Base-by-base conservation (phyloP, 2,797 vertebrate species). In the Smutsia gigantea region DNA sequence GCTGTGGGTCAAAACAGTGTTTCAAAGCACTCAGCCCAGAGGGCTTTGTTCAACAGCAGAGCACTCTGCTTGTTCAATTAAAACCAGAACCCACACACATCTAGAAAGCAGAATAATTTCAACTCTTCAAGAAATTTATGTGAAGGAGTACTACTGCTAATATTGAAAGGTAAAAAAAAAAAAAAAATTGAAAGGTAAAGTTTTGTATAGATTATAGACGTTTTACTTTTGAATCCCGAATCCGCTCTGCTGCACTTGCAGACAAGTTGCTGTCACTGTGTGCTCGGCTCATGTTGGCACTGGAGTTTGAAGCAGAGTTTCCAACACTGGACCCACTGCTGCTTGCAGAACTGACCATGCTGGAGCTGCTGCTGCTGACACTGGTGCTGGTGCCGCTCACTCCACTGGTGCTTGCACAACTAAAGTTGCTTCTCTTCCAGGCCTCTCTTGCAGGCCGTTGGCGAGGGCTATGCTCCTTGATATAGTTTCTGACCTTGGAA, bases 221-320 rank as follows among this genome's bases (percentile, higher is more conserved):
- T 93, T 79, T 98, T 98, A 99, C 99, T 99, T 99, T 99, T 68
- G 99, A 99, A 98, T 99, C 99, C 95, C 99, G 98, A 98, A 99
- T 99, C 91, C 99, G 99, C 96, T 99, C 99, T 2, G 99, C 99
- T 59, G 99, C 99, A 37, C 99, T 99, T 42, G 99, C 98, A 53
- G 99, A 99, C 85, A 99, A 98, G 98, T 99, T 99, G n/a, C 99
- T 99, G 46, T 99, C 99, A 0, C 99, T 99, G 98, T 99, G 99
- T 0, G 99, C 99, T 96, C 99, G 99, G 98, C 99, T 99, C 98
- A 99, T 99, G 99, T 99, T 99, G 97, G 99, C 99, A 34, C 99
- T 99, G 1, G 99, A 99, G 98, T 99, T 99, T 42, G 99, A 99
- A 34, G 98, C 99, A 0, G 99, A 99, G 94, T 99, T 99, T 63